These are phyloP conservation scores for Phymorhynchus buccinoides DNA, from an alignment of 1,140 invertebrate genomes.

Conservation along the genomic window DNA sequence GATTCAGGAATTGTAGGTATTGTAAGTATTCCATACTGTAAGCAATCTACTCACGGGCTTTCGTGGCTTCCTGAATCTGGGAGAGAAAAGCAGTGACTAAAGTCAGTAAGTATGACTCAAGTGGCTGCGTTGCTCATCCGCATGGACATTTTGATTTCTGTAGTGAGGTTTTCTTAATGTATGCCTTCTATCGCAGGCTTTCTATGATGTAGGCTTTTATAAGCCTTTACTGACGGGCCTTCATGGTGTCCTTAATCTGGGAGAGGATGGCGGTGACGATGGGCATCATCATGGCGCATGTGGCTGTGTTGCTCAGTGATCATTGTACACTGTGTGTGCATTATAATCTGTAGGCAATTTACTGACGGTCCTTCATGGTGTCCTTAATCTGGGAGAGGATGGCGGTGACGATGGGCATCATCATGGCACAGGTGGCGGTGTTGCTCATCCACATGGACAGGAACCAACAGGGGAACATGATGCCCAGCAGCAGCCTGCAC, in stretches of 20 bases:
- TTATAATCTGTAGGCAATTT: too few relatives aligned
- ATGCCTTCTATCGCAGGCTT: too few relatives aligned
- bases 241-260: conserved; percentile 40
- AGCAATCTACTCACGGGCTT: too few relatives aligned
- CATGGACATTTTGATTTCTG: too few relatives aligned
- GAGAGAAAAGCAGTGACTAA: too few relatives aligned
- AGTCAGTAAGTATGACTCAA: too few relatives aligned
- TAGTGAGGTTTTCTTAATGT: too few relatives aligned
- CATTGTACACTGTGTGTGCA: too few relatives aligned
- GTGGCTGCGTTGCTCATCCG: too few relatives aligned
- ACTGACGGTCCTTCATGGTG: background rate
- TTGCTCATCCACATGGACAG: conserved; percentile 75
- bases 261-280: conserved; percentile 68
- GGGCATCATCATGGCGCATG: conserved; percentile 73
- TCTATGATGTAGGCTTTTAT: background rate
- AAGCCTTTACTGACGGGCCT: background rate
- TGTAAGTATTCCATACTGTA: too few relatives aligned
- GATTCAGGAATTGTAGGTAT: too few relatives aligned
- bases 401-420: conserved; percentile 71
- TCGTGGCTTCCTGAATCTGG: too few relatives aligned
- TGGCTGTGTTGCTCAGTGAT: conserved; percentile 73
- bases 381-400: conserved; percentile 57
- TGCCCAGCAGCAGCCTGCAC: conserved; percentile 69
- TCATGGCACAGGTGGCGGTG: conserved; percentile 73
- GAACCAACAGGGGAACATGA: conserved; percentile 72